These are phyloP conservation scores for Drosophila parthenogenetica DNA, from an alignment of 2,888 invertebrate genomes.

Conservation along the genomic window DNA sequence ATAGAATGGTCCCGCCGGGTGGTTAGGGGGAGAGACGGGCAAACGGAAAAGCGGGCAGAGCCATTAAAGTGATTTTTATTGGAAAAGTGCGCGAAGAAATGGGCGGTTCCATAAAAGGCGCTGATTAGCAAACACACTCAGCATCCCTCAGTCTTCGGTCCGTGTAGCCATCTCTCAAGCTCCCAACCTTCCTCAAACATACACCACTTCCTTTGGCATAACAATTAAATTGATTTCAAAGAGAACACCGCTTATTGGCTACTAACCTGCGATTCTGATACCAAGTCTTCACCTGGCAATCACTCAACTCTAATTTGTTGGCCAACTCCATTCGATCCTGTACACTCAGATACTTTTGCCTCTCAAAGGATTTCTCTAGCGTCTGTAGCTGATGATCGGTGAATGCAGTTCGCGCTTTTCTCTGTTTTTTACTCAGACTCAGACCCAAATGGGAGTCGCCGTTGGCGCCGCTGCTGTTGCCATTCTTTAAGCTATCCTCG, in stretches of 20 bases:
- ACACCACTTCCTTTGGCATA: background rate
- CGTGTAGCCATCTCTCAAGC: too few relatives aligned
- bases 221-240: constrained; percentile 45
- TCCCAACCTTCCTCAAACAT: too few relatives aligned
- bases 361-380: constrained; percentile 97
- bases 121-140: constrained; percentile 62
- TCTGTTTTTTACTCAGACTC: constrained; percentile 93
- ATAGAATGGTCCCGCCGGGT: background rate
- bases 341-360: constrained; percentile 98
- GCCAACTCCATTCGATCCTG: constrained; percentile 99
- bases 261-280: constrained; percentile 98
- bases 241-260: constrained; percentile 32
- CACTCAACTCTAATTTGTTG: constrained; percentile 96
- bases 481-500: constrained; percentile 84
- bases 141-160: too few relatives aligned
- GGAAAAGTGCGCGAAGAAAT: constrained; percentile 78
- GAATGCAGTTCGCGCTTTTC: constrained; percentile 98
- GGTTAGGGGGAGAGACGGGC: too few relatives aligned
- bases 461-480: constrained; percentile 66
- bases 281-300: constrained; percentile 99
- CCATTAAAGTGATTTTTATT: constrained; percentile 75
- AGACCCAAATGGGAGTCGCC: constrained; percentile 69
- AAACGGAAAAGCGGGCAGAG: constrained; percentile 4
- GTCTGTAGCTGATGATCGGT: constrained; percentile 99
- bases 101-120: constrained; percentile 75